A percentile compares a stretch with the other conserved stretches of the same genome.
Conservation (phyloP, 2,888 invertebrate species). For the Atrina japonica region DNA sequence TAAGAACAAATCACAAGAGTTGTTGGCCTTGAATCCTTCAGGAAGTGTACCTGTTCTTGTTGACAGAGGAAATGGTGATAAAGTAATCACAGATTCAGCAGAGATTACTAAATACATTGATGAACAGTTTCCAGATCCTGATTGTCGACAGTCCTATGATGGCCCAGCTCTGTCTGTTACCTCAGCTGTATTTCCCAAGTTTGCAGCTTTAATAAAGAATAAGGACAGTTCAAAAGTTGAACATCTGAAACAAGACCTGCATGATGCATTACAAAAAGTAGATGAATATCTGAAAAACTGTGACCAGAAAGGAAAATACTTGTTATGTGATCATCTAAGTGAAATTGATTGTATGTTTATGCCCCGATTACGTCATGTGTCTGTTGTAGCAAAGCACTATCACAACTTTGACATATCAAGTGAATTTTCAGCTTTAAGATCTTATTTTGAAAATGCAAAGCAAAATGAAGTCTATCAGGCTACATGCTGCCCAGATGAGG, state of each 20-base stretch:
- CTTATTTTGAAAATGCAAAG: slow-evolving; percentile 52
- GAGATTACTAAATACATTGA: slow-evolving; percentile 56
- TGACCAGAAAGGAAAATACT: slow-evolving; percentile 34
- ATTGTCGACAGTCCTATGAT: slow-evolving; percentile 35
- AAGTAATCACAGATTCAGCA: slow-evolving; percentile 57
- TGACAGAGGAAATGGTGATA: slow-evolving; percentile 46
- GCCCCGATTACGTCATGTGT: slow-evolving; percentile 59
- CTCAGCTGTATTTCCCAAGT: slow-evolving; percentile 56
- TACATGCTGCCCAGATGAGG: slow-evolving; percentile 56
- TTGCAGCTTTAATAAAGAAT: slow-evolving; percentile 61
- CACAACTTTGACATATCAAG: slow-evolving; percentile 55
- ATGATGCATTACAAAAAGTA: slow-evolving; percentile 52
- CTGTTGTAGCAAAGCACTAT: slow-evolving; percentile 57
- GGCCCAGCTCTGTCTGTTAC: slow-evolving; percentile 52
- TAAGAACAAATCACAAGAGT: slow-evolving; percentile 54
- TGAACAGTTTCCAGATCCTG: slow-evolving; percentile 40
- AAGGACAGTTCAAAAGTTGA: slow-evolving; percentile 48
- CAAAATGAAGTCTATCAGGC: slow-evolving; percentile 43
- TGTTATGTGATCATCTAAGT: slow-evolving; percentile 49
- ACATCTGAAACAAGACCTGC: slow-evolving; percentile 44
- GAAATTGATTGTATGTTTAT: slow-evolving; percentile 63
- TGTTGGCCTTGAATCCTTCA: slow-evolving; percentile 53
- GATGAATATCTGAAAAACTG: slow-evolving; percentile 49
- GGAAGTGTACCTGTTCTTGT: slow-evolving; percentile 64
- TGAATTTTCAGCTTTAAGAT: slow-evolving; percentile 42